A percentile compares a stretch with the other conserved stretches of the same genome.
Conservation (phyloP, 2,797 vertebrate genomes). For the Astyanax mexicanus region DNA sequence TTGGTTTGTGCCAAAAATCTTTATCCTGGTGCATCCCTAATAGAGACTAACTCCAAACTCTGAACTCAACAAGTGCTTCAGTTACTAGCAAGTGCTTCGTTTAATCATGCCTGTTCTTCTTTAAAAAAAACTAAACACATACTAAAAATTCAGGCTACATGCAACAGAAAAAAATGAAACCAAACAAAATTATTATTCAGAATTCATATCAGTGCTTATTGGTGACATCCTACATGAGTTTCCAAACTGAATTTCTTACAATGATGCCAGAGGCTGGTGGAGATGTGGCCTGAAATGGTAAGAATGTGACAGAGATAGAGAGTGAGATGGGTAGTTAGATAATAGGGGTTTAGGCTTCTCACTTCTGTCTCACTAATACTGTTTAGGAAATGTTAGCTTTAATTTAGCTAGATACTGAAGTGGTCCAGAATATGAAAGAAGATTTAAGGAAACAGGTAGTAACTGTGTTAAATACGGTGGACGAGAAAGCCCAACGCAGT, state of each 20-base stretch:
- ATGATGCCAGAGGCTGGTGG: conserved; percentile 48
- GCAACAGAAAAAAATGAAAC: not conserved
- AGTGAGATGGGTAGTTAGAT: not conserved
- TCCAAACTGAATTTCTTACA: conserved; percentile 30
- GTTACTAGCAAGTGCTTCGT: not conserved
- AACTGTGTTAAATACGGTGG: no score
- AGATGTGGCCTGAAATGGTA: conserved; percentile 42
- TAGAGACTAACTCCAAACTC: no score
- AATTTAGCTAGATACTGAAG: no score
- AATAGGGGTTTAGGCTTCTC: no score
- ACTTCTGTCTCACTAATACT: no score
- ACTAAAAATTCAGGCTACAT: conserved; percentile 3
- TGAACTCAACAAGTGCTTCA: not conserved
- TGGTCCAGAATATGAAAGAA: no score
- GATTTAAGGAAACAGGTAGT: no score
- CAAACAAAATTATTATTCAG: not conserved
- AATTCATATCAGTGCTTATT: not conserved
- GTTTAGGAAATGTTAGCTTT: no score
- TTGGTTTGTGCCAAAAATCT: no score
- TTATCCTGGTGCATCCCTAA: no score
- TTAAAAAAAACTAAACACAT: not conserved
- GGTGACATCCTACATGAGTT: not conserved
- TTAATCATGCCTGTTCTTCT: not conserved
- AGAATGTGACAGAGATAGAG: conserved; percentile 10
- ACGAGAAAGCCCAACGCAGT: no score